Evolutionary conservation across 2,888 invertebrate species (phyloP), one percentile per base, ranked within the genome.

Genomic region (Ommatoiulus sabulosus): DNA sequence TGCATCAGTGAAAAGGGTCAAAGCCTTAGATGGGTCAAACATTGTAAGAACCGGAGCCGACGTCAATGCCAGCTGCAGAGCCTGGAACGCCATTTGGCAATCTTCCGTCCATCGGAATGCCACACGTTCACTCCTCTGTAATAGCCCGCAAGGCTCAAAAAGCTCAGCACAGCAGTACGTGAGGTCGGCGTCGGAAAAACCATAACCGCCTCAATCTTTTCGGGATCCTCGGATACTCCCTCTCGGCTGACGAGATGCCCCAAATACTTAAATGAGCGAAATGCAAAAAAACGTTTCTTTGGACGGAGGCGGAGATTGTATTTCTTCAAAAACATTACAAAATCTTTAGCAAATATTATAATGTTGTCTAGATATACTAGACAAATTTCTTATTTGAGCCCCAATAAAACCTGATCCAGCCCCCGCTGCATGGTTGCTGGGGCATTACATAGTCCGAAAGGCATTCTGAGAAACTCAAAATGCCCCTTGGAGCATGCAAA

Each of bases 401-500:
- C 0, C 0, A 52, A 8, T 0, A 86, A 44, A 10, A 43, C 20
- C 86, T 48, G 52, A 17, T 86, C 44, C 0, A 86, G 4, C 0
- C 46, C 86, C 1, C 86, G 20, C 52, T 86, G 44, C 86, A 86
- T 86, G 0, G 86, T 86, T 12, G 86, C 86, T 0, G 86, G 44
- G 0, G 86, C 86, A 17, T 44, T 86, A 15, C 86, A 86, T 4
- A 86, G 17, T 0, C 86, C 86, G 17, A 86, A 86, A 0, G 44
- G 86, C 86, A 86, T 44, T 0, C 44, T 3, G 3, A 12, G 3
- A 10, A 44, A 86, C 86, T 86, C 44, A 44, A 44, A 86, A 86
- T 86, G 86, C 2, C 86, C 86, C 12, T 15, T n/a, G 0, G 46
- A 24, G 4, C 86, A 86, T 3, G 86, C 15, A 17, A 86, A 86